Base-by-base conservation (phyloP, 2,888 invertebrate genomes). In the Eustalomyia histrio region DNA sequence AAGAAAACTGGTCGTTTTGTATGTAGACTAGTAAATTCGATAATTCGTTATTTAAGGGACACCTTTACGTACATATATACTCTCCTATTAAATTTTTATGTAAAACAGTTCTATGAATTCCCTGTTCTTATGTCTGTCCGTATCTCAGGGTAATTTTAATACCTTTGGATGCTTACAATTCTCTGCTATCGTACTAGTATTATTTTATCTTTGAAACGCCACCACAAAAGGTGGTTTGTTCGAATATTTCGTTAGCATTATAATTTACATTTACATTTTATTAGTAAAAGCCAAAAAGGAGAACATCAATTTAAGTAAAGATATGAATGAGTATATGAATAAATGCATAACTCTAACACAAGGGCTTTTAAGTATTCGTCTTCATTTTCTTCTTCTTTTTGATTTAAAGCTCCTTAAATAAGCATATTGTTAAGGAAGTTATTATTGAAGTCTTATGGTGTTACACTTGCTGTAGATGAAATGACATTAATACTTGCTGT, bases 401-500 rank as follows among this genome's bases (percentile, higher is more conserved):
- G 6, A 53, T 39, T 67, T 21, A 72, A 72, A 76, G 76, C 76
- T 74, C 69, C 63, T 76, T 76, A 68, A 72, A 55, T 65, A 68
- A 76, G 64, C 69, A 80, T 76, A 69, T 80, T 76, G 64, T 63
- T 76, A 14, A 8, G 57, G 52, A 58, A 18, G 16, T 57, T 60
- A 47, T 71, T 74, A 61, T 18, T 63, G 53, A 67, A 64, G 73
- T 65, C 58, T 76, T 76, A 60, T 64, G 72, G 61, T 74, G 63
- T 60, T 43, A 69, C 9, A 29, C 67, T 21, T 53, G 29, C 39
- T 29, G 39, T 50, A 33, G 53, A 71, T 50, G 64, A 65, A 76
- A 76, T 65, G 52, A 71, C 35, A 60, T 17, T 35, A 60, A 60
- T 60, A 17, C 52, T 47, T 47, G n/a, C 43, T n/a, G 6, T n/a